Percentiles rank a stretch among this genome's conserved stretches.
Conservation (phyloP, 2,888 invertebrate genomes). For the Andrena trimmerana region DNA sequence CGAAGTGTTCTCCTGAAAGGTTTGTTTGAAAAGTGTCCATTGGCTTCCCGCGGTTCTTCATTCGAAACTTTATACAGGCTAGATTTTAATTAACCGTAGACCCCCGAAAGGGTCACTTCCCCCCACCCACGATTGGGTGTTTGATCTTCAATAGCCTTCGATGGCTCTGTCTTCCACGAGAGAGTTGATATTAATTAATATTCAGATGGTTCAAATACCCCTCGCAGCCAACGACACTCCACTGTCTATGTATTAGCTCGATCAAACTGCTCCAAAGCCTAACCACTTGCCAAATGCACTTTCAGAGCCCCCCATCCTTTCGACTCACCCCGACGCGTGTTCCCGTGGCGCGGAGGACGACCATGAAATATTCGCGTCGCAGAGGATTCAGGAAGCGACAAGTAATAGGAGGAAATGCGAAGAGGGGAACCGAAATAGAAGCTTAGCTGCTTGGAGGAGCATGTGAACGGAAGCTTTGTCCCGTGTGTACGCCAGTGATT, state of each 20-base stretch:
- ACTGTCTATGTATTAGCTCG: too few species aligned
- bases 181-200: constrained; percentile 41
- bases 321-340: too few species aligned
- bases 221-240: background rate
- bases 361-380: background rate
- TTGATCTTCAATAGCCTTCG: background rate
- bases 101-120: constrained; percentile 3
- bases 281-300: too few species aligned
- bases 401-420: background rate
- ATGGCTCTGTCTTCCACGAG: background rate
- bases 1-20: background rate
- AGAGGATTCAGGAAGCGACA: background rate
- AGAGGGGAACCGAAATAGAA: background rate
- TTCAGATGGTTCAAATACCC: constrained; percentile 1
- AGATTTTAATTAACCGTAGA: constrained; percentile 41
- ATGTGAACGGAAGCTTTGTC: background rate
- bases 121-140: background rate
- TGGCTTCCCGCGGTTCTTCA: background rate
- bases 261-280: too few species aligned
- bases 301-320: too few species aligned
- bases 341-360: too few species aligned
- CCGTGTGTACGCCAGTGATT: constrained; percentile 7
- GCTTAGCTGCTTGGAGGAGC: background rate
- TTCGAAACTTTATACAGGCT: background rate
- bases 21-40: background rate